These are phyloP conservation scores for Tadarida brasiliensis DNA, from an alignment of 2,797 vertebrate genomes.

Conservation along the genomic window DNA sequence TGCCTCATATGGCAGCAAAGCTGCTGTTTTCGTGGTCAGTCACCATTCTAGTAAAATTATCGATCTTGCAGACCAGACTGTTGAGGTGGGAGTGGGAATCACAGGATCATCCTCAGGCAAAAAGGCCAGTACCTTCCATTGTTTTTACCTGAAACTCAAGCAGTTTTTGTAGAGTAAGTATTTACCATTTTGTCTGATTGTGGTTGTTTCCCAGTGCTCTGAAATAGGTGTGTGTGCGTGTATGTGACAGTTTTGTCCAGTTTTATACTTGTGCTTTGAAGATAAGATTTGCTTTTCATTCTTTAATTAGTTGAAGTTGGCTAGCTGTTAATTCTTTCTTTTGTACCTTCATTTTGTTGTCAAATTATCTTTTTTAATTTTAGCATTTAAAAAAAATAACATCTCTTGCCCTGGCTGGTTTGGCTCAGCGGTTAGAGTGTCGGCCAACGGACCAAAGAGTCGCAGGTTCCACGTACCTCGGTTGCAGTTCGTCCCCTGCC, in stretches of 20 bases:
- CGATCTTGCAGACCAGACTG: background rate
- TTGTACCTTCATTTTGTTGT: too few relatives aligned
- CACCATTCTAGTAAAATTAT: background rate
- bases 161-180: background rate
- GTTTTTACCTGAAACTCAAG: background rate
- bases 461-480: too few relatives aligned
- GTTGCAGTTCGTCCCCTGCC: too few relatives aligned
- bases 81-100: background rate
- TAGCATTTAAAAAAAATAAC: too few relatives aligned
- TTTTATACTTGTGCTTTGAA: background rate
- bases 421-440: too few relatives aligned
- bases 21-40: background rate
- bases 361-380: too few relatives aligned
- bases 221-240: background rate
- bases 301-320: background rate
- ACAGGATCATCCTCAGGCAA: background rate
- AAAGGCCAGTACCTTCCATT: background rate
- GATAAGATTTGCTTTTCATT: slow-evolving; percentile 25
- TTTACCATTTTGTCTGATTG: background rate
- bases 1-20: background rate
- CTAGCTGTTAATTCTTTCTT: background rate
- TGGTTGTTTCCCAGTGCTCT: background rate
- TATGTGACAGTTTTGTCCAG: background rate
- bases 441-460: too few relatives aligned
- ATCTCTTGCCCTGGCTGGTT: too few relatives aligned